Base-by-base conservation (phyloP, 2,797 vertebrate species). In the Pipistrellus nathusii region DNA sequence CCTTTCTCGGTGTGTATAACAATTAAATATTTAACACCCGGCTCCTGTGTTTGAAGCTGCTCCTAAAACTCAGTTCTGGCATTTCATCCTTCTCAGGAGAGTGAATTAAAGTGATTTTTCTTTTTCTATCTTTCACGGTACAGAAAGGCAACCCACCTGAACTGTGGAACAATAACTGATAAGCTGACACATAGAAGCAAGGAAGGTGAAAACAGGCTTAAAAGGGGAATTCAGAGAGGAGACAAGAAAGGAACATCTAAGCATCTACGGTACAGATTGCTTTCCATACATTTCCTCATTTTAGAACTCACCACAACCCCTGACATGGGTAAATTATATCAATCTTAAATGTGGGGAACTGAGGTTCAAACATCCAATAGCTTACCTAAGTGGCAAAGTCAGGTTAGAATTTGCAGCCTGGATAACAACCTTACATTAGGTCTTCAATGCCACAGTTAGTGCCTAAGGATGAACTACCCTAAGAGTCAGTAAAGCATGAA, bases 51-150 rank as follows among this genome's bases (percentile, higher is more conserved):
- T 69, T 93, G 62, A 94, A 92, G 46, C 9, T 85, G 32, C 21
- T 80, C 32, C 7, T 71, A 88, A 94, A 81, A 81, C 15, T 83
- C 78, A 71, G 25, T 21, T 20, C 27, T 66, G 20, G 21, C 44
- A 93, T 64, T 75, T 21, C 8, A 72, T 90, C 13, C 55, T 9
- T 90, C 85, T 96, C 76, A 85, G 57, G 66, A 81, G n/a, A 41
- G 25, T 91, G 69, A 93, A 80, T 82, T 90, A 94, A 90, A 62
- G 32, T 48, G 76, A 38, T 46, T 84, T 92, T 69, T 62, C 55
- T 69, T 83, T 57, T 14, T 35, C 10, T 94, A 5, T 59, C 21
- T 94, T 92, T 78, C 64, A 44, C 0, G 6, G 15, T 83, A 68
- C 23, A 64, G 53, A 86, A 94, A 88, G n/a, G 15, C 48, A 89